phyloP scores from a whole-genome alignment of 2,888 invertebrate species.

The Apodemia zela region DNA sequence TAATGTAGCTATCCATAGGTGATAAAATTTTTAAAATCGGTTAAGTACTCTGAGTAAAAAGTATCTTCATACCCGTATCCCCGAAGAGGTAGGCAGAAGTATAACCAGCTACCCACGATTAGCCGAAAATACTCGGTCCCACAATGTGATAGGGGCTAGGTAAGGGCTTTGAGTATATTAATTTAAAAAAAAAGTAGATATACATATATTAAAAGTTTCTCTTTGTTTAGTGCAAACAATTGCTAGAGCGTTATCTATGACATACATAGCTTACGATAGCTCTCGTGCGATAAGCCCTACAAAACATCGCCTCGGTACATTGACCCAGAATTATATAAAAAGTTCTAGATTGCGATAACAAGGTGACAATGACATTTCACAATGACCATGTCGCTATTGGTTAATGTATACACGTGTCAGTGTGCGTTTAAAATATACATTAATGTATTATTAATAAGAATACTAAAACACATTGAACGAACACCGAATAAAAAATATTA shows the following conservation, averaged over 20 bases:
- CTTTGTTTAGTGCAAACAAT: slow-evolving; percentile 49
- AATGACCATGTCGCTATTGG: slow-evolving; percentile 40
- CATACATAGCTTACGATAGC: slow-evolving; percentile 70
- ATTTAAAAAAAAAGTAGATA: too few relatives aligned
- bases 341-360: slow-evolving; percentile 71
- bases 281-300: slow-evolving; percentile 65
- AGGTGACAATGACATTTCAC: slow-evolving; percentile 74
- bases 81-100: too few relatives aligned
- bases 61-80: too few relatives aligned
- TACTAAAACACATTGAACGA: too few relatives aligned
- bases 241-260: slow-evolving; percentile 59
- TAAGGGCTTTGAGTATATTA: too few relatives aligned
- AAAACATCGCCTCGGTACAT: slow-evolving; percentile 74
- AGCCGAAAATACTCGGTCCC: too few relatives aligned
- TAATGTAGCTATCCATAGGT: neutral
- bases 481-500: too few relatives aligned
- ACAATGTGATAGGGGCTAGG: too few relatives aligned
- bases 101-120: too few relatives aligned
- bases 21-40: neutral
- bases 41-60: neutral
- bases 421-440: slow-evolving; percentile 2
- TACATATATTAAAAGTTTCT: slow-evolving; percentile 27
- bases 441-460: too few relatives aligned
- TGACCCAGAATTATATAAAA: slow-evolving; percentile 80
- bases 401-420: slow-evolving; percentile 19